phyloP scores from a whole-genome alignment of 2,797 vertebrate genomes.

The Hemibagrus guttatus region DNA sequence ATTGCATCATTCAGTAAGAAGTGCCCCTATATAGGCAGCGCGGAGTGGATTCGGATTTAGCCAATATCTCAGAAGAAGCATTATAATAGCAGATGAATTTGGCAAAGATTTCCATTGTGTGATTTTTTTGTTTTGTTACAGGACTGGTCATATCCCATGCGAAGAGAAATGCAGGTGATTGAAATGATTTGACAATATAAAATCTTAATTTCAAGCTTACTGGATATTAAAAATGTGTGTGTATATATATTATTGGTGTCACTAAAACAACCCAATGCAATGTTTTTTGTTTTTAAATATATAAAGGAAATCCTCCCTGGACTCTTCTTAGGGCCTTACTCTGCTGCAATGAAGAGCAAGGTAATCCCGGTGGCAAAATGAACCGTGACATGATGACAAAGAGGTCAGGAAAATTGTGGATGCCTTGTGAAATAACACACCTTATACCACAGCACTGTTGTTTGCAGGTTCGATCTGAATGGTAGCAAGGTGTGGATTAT shows the following conservation, averaged over 20 bases:
- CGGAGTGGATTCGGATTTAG: neutral
- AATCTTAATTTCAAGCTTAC: neutral
- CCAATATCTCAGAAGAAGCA: neutral
- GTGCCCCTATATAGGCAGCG: neutral
- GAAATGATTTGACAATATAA: neutral
- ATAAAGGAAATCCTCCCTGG: slow-evolving; percentile 92
- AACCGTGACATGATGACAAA: neutral
- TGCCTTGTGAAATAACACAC: neutral
- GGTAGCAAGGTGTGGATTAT: neutral
- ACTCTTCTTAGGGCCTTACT: slow-evolving; percentile 97
- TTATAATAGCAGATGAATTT: neutral
- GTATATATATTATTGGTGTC: no score
- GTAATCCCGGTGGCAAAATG: slow-evolving; percentile 65
- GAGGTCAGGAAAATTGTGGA: neutral
- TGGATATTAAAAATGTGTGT: neutral
- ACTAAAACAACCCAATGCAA: neutral
- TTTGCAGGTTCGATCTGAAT: neutral
- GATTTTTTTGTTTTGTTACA: slow-evolving; percentile 63
- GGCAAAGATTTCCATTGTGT: neutral
- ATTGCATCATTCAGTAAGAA: neutral
- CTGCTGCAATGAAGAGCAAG: slow-evolving; percentile 99
- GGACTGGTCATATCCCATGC: slow-evolving; percentile 99
- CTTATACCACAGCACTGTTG: neutral
- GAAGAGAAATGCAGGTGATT: slow-evolving; percentile 96
- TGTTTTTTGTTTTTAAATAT: neutral